Evolutionary conservation across 2,888 invertebrate species (phyloP).

Genomic region (Acronicta leporina): DNA sequence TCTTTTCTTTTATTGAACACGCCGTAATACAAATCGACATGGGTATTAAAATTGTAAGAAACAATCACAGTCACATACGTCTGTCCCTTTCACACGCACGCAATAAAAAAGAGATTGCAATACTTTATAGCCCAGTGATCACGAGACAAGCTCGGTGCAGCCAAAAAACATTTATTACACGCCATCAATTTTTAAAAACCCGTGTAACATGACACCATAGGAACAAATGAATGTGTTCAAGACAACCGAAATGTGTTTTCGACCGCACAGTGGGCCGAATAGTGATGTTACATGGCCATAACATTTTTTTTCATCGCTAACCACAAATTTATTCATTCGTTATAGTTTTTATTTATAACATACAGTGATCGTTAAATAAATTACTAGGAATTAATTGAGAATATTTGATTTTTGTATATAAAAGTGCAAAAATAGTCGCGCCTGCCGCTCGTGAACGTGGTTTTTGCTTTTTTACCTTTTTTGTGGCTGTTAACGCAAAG

Average conservation of each 20-base stretch:
- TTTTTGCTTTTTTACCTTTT: slow-evolving; percentile 33
- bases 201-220: slow-evolving; percentile 82
- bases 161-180: slow-evolving; percentile 84
- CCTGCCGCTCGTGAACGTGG: slow-evolving; percentile 15
- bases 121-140: slow-evolving; percentile 72
- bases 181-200: slow-evolving; percentile 83
- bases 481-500: slow-evolving; percentile 63
- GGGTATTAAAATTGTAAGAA: slow-evolving; percentile 73
- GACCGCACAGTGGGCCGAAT: slow-evolving; percentile 71
- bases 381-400: slow-evolving; percentile 37
- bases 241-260: slow-evolving; percentile 68
- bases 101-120: slow-evolving; percentile 55
- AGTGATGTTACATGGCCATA: slow-evolving; percentile 55
- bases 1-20: slow-evolving; percentile 64
- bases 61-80: slow-evolving; percentile 64
- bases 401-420: slow-evolving; percentile 20
- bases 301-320: slow-evolving; percentile 27
- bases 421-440: slow-evolving; percentile 7
- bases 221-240: slow-evolving; percentile 70
- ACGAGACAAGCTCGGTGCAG: slow-evolving; percentile 73
- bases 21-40: slow-evolving; percentile 75
- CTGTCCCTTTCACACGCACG: slow-evolving; percentile 60
- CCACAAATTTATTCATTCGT: slow-evolving; percentile 41
- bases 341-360: slow-evolving; percentile 36
- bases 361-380: slow-evolving; percentile 39